Evolutionary conservation across 2,797 vertebrate genomes (phyloP).

Genomic region (Betta splendens): DNA sequence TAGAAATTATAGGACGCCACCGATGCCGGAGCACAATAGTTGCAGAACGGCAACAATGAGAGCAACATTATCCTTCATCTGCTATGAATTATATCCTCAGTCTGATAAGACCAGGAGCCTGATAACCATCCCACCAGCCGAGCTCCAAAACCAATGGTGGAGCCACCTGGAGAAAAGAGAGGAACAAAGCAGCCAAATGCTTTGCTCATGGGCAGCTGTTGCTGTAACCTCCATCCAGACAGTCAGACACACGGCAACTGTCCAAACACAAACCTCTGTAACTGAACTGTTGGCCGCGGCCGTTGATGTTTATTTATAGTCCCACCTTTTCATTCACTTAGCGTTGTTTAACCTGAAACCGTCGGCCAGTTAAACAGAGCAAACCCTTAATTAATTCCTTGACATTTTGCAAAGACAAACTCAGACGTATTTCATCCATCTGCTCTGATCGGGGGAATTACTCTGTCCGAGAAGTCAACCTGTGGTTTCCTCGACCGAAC

Average conservation of each 20-base stretch:
- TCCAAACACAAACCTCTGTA: no score
- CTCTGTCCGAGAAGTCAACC: no score
- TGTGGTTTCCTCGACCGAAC: no score
- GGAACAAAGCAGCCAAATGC: slow-evolving; percentile 23
- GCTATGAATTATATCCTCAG: slow-evolving; percentile 23
- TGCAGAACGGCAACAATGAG: slow-evolving; percentile 52
- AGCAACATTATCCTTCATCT: slow-evolving; percentile 56
- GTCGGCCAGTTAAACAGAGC: no score
- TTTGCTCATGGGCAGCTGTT: neutral
- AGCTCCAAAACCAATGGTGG: slow-evolving; percentile 54
- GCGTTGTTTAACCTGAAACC: no score
- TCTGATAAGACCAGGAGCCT: slow-evolving; percentile 37
- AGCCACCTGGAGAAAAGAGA: slow-evolving; percentile 1
- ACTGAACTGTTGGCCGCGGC: no score
- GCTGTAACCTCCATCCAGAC: no score
- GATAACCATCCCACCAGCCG: slow-evolving; percentile 43
- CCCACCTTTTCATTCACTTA: no score
- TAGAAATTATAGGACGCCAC: slow-evolving; percentile 60
- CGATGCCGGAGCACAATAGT: slow-evolving; percentile 35
- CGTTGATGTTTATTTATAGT: no score
- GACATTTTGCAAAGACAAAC: neutral
- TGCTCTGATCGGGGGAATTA: no score
- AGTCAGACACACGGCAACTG: slow-evolving; percentile 14
- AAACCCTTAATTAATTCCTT: neutral
- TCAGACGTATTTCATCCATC: neutral